Conservation (phyloP, 2,888 invertebrate genomes). For the Lepidochrysops patricia region DNA sequence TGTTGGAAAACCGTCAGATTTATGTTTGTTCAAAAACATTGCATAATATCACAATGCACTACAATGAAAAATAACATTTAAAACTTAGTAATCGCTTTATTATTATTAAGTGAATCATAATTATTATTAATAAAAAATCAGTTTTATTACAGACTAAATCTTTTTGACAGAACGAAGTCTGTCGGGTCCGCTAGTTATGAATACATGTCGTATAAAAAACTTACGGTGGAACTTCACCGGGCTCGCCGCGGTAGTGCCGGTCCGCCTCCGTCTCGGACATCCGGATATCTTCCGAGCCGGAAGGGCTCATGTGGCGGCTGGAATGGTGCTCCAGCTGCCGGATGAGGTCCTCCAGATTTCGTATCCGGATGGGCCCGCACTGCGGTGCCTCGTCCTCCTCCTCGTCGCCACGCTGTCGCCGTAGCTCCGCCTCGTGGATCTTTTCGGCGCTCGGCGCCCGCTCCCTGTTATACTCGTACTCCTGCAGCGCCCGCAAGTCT, state of each 20-base stretch:
- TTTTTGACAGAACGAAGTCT: no score
- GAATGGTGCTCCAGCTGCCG: conserved; percentile 91
- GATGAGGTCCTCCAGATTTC: conserved; percentile 93
- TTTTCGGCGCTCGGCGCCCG: conserved; percentile 82
- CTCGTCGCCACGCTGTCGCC: conserved; percentile 71
- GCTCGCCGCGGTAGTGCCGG: conserved; percentile 87
- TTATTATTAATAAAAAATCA: no score
- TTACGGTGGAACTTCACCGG: conserved; percentile 61
- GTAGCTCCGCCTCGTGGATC: conserved; percentile 80
- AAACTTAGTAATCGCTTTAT: no score
- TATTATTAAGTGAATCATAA: no score
- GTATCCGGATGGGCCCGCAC: conserved; percentile 89
- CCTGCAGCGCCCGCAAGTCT: conserved; percentile 64
- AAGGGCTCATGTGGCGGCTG: conserved; percentile 90
- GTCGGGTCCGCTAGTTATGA: no score
- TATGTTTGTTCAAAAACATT: no score
- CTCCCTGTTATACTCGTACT: conserved; percentile 73
- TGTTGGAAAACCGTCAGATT: no score
- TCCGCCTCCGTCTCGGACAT: conserved; percentile 93
- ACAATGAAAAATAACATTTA: no score
- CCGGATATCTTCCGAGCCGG: conserved; percentile 91
- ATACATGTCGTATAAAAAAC: no score
- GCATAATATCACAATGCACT: no score
- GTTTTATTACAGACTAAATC: conserved; percentile 39
- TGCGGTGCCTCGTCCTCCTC: conserved; percentile 85